Evolutionary conservation across 2,888 invertebrate genomes (phyloP), one percentile per base, ranked within the genome.

Genomic region (Platypus cylindrus): DNA sequence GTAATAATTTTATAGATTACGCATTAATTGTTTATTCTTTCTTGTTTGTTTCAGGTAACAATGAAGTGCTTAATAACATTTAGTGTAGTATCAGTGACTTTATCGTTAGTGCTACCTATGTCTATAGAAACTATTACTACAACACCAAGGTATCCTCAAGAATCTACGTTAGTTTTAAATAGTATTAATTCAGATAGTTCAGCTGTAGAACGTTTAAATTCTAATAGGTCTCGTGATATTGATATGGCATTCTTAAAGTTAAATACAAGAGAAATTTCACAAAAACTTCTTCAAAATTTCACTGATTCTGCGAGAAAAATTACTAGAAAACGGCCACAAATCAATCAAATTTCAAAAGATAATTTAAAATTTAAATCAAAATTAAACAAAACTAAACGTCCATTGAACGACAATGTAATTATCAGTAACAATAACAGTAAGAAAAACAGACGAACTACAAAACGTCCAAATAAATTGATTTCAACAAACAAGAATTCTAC

Each of bases 31-130:
- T 15, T 32, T 17, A 30, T 13, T 9, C 30, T 23, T 37, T 41
- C 42, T 45, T 46, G 48, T 50, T 41, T 45, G 40, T 59, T 59
- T 34, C 55, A 60, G 61, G 50, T 54, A 44, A 55, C 44, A 47
- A 58, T 58, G 59, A 49, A 46, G 52, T 48, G 43, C 39, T 31
- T 45, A 40, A 44, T 46, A 38, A 47, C 47, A 35, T 41, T 52
- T 38, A 46, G 49, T 43, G 45, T 56, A 39, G 37, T 55, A 43
- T 41, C 51, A 43, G 45, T 54, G 47, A 41, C 53, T 28, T 40
- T 51, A 17, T 40, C 47, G 25, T 38, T 48, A 41, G 48, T 45
- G 18, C 43, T 41, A 13, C 45, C 52, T 29, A 43, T 52, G 41
- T 53, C 55, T 34, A 38, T 49, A 39, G 52, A 55, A n/a, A n/a